A percentile compares a stretch with the other conserved stretches of the same genome.
Conservation (phyloP, 2,888 invertebrate species). For the Tetheella fluctuosa region DNA sequence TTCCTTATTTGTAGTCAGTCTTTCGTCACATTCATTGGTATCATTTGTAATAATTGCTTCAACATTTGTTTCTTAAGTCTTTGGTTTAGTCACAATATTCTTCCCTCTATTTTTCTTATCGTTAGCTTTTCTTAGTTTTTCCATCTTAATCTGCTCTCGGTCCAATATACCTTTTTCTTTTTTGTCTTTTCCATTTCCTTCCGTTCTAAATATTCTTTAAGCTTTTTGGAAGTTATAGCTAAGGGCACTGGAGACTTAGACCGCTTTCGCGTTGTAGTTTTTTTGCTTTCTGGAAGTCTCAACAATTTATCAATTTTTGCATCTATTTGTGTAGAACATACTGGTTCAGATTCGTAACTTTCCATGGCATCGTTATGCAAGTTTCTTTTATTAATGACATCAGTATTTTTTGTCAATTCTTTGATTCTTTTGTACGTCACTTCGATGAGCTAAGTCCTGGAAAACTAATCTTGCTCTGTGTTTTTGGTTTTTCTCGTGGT, state of each 20-base stretch:
- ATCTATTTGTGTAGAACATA: constrained; percentile 8
- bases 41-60: no score
- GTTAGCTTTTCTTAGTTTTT: no score
- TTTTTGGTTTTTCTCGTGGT: no score
- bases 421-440: no score
- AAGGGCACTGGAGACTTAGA: constrained; percentile 12
- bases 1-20: no score
- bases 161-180: constrained; percentile 4
- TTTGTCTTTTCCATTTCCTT: constrained; percentile 12
- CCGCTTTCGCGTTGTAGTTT: constrained; percentile 13
- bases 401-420: not conserved
- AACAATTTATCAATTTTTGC: constrained; percentile 10
- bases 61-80: no score
- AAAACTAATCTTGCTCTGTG: no score
- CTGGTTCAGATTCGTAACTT: not conserved
- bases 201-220: constrained; percentile 16
- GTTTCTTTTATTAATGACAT: not conserved
- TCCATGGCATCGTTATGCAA: not conserved
- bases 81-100: no score
- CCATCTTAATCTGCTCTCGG: not conserved
- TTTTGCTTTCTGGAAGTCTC: constrained; percentile 16
- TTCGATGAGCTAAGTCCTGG: no score
- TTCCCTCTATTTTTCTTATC: no score
- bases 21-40: no score
- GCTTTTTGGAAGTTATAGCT: constrained; percentile 16